Evolutionary conservation across 2,113 vertebrate genomes (phyloP).

Genomic region (Pao palembangensis): DNA sequence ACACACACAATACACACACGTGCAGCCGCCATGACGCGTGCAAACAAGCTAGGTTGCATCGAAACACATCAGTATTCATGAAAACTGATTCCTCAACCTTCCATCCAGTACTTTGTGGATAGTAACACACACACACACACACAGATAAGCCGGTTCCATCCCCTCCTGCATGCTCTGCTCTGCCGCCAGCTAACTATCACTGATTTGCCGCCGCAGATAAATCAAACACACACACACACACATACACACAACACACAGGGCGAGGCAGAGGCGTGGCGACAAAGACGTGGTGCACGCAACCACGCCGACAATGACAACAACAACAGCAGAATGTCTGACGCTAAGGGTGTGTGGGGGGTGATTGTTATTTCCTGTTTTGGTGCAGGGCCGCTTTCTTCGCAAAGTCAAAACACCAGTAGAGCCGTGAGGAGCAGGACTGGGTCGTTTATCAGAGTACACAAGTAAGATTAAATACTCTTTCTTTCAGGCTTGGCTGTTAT

Average conservation of each 20-base stretch:
- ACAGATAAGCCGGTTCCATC: slow-evolving; percentile 44
- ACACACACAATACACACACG: slow-evolving; percentile 9
- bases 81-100: too few species aligned
- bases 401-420: slow-evolving; percentile 75
- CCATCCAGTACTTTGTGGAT: too few species aligned
- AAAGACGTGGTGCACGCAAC: slow-evolving; percentile 22
- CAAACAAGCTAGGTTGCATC: too few species aligned
- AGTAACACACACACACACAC: not conserved
- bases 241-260: slow-evolving; percentile 12
- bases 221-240: slow-evolving; percentile 24
- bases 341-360: slow-evolving; percentile 30
- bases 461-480: slow-evolving; percentile 60
- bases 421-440: slow-evolving; percentile 5
- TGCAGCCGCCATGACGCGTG: too few species aligned
- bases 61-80: too few species aligned
- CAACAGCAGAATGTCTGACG: slow-evolving; percentile 38
- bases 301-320: slow-evolving; percentile 40
- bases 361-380: slow-evolving; percentile 49
- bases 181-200: slow-evolving; percentile 58
- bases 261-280: slow-evolving; percentile 15
- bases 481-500: slow-evolving; percentile 45
- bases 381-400: slow-evolving; percentile 56
- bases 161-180: slow-evolving; percentile 39
- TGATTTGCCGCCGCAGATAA: slow-evolving; percentile 53
- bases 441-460: slow-evolving; percentile 48